phyloP scores from a whole-genome alignment of 2,888 invertebrate species.

The Dicyrtomina minuta region DNA sequence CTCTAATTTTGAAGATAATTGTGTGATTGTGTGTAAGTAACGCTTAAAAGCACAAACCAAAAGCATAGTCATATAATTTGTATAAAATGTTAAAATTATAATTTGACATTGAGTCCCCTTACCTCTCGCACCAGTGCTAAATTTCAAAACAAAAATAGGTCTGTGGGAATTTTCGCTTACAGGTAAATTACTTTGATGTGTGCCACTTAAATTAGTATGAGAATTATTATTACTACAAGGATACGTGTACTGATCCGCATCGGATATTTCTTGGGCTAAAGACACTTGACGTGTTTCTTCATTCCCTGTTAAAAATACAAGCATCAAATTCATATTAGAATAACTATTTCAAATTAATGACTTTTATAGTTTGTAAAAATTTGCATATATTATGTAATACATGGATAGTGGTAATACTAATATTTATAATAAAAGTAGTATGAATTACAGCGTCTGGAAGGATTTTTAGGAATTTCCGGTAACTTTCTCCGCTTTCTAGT shows the following conservation, averaged over 20 bases:
- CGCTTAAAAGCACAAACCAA: too few relatives aligned
- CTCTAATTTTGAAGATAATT: background rate
- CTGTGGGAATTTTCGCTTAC: conserved; percentile 29
- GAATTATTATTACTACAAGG: background rate
- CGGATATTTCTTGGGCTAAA: conserved; percentile 52
- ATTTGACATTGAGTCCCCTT: too few relatives aligned
- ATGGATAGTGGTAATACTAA: too few relatives aligned
- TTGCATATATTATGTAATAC: too few relatives aligned
- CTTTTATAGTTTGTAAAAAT: too few relatives aligned
- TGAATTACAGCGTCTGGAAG: conserved; percentile 48
- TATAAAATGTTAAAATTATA: too few relatives aligned
- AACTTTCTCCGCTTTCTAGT: conserved; percentile 77
- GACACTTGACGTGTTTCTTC: conserved; percentile 49
- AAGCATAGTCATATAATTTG: too few relatives aligned
- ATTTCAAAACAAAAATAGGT: conserved; percentile 52
- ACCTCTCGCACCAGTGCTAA: conserved; percentile 48
- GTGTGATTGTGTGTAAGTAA: too few relatives aligned
- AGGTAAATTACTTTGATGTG: conserved; percentile 20
- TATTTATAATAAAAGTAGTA: background rate
- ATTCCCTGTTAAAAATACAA: conserved; percentile 42
- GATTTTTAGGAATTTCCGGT: conserved; percentile 83
- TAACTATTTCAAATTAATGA: too few relatives aligned
- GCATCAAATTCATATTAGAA: background rate
- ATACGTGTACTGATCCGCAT: conserved; percentile 44
- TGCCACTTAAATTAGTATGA: conserved; percentile 3